Evolutionary conservation across 2,888 invertebrate genomes (phyloP), one percentile per base, ranked within the genome.

Genomic region (Eurytoma californica): DNA sequence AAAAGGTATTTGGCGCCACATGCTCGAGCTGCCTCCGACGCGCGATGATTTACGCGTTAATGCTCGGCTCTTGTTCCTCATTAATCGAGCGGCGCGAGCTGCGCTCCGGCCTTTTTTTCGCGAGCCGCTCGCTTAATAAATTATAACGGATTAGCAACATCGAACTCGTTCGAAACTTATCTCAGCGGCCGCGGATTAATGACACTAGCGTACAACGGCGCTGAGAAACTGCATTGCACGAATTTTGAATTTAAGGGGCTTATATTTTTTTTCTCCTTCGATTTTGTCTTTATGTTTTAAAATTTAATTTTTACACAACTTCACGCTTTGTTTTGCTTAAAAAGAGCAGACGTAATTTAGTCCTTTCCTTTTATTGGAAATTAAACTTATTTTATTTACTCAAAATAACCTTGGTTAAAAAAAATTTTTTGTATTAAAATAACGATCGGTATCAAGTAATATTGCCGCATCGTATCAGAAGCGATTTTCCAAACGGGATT

Each of bases 101-200:
- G 51, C n/a, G 18, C 47, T 57, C 49, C 65, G 7, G 16, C n/a
- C 24, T 24, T 75, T 68, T 67, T 68, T 68, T 55, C 47, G 28
- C 47, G 13, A 39, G 28, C 47, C 28, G 13, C 39, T 57, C 68
- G 67, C 67, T 76, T 66, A 57, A 80, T 72, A 76, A 67, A 76
- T 80, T 80, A 68, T 61, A 72, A 63, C 72, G 74, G 72, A 79
- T 70, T 79, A 79, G 70, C 75, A 72, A 73, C 68, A 73, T 61
- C 61, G 65, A 66, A 58, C 13, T 49, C n/a, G 28, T 30, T 16
- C 18, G 14, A 63, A 47, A 63, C 73, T 73, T 78, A 78, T 72
- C 72, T 72, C 20, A 30, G 55, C 73, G 49, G 28, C 30, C 63
- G 49, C 63, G 49, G 68, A 73, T 73, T 73, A 78, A 78, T 78